These are phyloP conservation scores for Esox lucius DNA, from an alignment of 2,797 vertebrate genomes.

Conservation along the genomic window DNA sequence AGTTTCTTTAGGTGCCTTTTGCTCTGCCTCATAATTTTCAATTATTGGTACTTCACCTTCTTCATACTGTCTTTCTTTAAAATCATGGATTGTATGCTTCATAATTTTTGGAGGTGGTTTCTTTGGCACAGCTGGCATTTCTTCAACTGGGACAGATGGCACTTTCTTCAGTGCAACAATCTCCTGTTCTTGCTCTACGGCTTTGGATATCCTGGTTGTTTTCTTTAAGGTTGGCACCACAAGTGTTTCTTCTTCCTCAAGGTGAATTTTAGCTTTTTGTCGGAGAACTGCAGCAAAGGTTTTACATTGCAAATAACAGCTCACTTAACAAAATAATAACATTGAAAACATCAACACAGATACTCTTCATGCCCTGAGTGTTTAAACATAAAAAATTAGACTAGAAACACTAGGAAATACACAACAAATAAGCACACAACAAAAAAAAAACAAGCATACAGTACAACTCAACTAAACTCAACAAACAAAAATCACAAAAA, in stretches of 20 bases:
- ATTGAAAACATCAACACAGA: neutral
- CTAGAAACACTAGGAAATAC: slow-evolving; percentile 16
- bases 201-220: slow-evolving; percentile 61
- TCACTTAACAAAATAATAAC: slow-evolving; percentile 25
- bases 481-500: slow-evolving; percentile 16
- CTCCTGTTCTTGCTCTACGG: slow-evolving; percentile 67
- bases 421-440: slow-evolving; percentile 19
- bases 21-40: slow-evolving; percentile 47
- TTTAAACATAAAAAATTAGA: neutral
- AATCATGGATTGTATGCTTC: slow-evolving; percentile 44
- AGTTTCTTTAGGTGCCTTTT: slow-evolving; percentile 43
- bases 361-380: slow-evolving; percentile 4
- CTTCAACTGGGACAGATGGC: slow-evolving; percentile 61
- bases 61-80: slow-evolving; percentile 56
- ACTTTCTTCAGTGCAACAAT: slow-evolving; percentile 71
- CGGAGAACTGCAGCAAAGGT: slow-evolving; percentile 75
- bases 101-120: slow-evolving; percentile 52
- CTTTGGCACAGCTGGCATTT: slow-evolving; percentile 49
- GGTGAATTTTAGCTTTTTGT: slow-evolving; percentile 74
- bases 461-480: neutral
- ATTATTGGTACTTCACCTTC: slow-evolving; percentile 64
- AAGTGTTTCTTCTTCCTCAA: slow-evolving; percentile 73
- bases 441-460: neutral
- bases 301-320: slow-evolving; percentile 67
- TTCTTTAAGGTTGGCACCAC: slow-evolving; percentile 77